Conservation (phyloP, 2,113 vertebrate genomes). For the Psophia crepitans region DNA sequence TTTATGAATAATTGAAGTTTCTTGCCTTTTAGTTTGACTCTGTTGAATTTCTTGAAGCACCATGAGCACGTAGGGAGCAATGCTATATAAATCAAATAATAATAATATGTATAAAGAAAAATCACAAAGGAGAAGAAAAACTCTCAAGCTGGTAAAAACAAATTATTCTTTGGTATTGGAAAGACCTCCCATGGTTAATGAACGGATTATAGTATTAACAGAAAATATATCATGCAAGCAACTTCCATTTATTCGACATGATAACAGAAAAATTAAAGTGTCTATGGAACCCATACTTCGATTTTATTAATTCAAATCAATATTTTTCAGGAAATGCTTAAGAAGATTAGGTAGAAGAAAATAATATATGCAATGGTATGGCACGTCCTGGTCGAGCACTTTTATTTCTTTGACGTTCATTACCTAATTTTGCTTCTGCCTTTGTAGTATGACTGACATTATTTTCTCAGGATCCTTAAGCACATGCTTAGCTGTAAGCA, state of each 20-base stretch:
- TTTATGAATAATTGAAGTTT: not conserved
- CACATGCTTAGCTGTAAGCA: not conserved
- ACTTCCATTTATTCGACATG: not conserved
- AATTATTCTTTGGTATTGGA: slow-evolving; percentile 38
- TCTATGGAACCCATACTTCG: not conserved
- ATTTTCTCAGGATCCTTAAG: not conserved
- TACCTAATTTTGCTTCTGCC: not conserved
- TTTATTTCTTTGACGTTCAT: not conserved
- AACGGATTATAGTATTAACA: slow-evolving; percentile 6
- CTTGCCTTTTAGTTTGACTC: not conserved
- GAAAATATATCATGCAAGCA: not conserved
- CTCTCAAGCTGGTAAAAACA: slow-evolving; percentile 45
- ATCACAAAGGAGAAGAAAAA: slow-evolving; percentile 4
- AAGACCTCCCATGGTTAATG: slow-evolving; percentile 44
- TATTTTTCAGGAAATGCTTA: not conserved
- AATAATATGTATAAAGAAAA: slow-evolving; percentile 54
- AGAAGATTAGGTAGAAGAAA: not conserved
- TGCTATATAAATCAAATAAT: slow-evolving; percentile 19
- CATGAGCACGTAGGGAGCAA: not conserved
- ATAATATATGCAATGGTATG: not conserved
- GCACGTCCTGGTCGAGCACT: not conserved
- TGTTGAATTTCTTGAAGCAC: not conserved
- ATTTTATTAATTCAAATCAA: not conserved
- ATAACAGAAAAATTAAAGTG: not conserved
- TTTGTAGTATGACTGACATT: not conserved